Conservation (phyloP, 2,113 vertebrate genomes). For the Scortum barcoo region DNA sequence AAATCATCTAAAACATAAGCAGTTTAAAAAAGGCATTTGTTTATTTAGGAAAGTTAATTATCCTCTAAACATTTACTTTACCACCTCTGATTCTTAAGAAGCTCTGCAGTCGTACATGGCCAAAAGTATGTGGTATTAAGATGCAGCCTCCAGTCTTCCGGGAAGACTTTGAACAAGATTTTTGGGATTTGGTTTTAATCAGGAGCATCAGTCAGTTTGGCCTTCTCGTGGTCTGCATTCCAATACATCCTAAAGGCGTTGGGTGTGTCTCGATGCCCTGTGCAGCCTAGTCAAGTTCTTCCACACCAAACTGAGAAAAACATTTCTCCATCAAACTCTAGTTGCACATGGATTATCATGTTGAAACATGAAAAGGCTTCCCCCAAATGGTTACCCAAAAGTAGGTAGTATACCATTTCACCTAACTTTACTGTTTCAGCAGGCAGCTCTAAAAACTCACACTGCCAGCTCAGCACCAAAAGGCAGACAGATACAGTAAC, state of each 20-base stretch:
- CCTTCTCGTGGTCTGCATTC: background rate
- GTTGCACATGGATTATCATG: too few relatives aligned
- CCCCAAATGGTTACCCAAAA: background rate
- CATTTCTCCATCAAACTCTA: background rate
- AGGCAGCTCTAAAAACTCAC: too few relatives aligned
- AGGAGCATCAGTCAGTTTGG: too few relatives aligned
- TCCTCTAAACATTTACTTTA: background rate
- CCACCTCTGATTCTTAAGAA: background rate
- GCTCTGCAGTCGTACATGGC: background rate
- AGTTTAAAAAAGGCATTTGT: background rate
- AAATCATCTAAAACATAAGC: background rate
- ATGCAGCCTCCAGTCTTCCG: background rate
- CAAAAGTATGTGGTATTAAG: background rate
- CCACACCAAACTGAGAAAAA: too few relatives aligned
- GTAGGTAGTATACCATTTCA: background rate
- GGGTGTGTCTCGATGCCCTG: background rate
- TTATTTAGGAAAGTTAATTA: background rate
- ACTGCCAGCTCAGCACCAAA: background rate
- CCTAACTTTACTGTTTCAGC: background rate
- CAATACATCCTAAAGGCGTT: conserved; percentile 23
- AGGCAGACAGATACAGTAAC: background rate
- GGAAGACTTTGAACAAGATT: background rate
- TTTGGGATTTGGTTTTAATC: background rate
- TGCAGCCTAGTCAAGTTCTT: too few relatives aligned
- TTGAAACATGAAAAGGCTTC: too few relatives aligned